phyloP scores from a whole-genome alignment of 2,113 vertebrate species.

The Sarotherodon lohbergeri region DNA sequence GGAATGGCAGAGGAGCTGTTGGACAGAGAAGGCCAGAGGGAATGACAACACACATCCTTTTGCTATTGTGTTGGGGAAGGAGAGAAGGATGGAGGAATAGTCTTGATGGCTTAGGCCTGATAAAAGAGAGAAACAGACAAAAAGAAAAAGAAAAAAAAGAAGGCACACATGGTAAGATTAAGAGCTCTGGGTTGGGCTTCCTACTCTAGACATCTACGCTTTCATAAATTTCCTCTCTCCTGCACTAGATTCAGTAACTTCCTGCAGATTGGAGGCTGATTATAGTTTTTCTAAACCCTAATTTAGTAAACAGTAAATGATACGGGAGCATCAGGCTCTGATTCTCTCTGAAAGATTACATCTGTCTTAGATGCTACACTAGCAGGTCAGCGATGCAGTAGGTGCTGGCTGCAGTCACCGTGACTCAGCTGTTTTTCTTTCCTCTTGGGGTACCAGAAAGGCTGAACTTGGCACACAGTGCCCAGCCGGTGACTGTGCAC shows the following conservation, averaged over 20 bases:
- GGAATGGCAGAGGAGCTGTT: conserved; percentile 71
- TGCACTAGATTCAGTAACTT: background rate
- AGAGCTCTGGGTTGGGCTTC: conserved; percentile 25
- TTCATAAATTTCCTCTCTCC: background rate
- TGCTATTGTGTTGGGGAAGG: conserved; percentile 71
- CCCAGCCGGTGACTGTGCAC: conserved; percentile 29
- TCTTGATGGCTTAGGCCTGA: conserved; percentile 88
- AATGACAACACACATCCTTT: conserved; percentile 79
- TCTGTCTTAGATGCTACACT: background rate
- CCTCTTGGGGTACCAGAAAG: background rate
- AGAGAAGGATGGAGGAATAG: conserved; percentile 74
- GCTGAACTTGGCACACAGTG: conserved; percentile 12
- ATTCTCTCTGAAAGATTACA: background rate
- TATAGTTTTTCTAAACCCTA: background rate
- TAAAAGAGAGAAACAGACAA: conserved; percentile 66
- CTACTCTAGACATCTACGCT: background rate
- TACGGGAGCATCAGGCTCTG: background rate
- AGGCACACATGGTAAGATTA: conserved; percentile 64
- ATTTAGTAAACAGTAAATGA: background rate
- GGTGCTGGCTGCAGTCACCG: conserved; percentile 18
- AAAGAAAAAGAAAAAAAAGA: background rate
- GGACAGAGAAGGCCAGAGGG: conserved; percentile 70
- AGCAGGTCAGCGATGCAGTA: conserved; percentile 11
- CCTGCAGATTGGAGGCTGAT: background rate
- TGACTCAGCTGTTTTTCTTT: conserved; percentile 57